Evolutionary conservation across 92 coral and sea anemone species (phyloP).

Genomic region (Bergia sp.): DNA sequence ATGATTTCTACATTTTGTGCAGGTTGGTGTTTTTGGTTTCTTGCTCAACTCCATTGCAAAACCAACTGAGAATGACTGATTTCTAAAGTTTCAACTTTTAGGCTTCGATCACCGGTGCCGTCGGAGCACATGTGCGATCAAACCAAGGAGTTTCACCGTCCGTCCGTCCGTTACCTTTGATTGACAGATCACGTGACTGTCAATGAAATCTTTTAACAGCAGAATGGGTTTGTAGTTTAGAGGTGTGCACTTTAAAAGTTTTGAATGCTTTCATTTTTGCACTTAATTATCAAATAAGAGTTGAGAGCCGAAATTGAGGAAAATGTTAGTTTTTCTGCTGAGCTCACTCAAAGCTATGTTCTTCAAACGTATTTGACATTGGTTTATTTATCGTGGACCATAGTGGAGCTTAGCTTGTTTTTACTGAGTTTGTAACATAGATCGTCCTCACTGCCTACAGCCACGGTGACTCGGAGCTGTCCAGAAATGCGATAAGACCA

Average conservation of each 20-base stretch:
- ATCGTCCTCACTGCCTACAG: no score
- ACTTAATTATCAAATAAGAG: no score
- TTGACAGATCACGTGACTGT: constrained; percentile 26
- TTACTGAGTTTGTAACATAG: no score
- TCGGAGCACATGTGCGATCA: constrained; percentile 6
- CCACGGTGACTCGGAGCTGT: no score
- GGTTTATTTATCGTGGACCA: no score
- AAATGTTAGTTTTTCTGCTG: not conserved
- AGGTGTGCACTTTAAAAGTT: no score
- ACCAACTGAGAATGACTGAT: not conserved
- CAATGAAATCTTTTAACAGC: not conserved
- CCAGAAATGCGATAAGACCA: no score
- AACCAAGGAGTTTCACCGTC: not conserved
- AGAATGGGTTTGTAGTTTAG: not conserved
- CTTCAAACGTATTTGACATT: no score
- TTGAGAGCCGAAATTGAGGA: not conserved
- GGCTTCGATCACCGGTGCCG: not conserved
- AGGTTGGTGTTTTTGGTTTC: constrained; percentile 46
- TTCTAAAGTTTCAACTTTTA: not conserved
- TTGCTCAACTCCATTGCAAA: not conserved
- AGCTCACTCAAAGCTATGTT: no score
- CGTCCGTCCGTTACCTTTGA: not conserved
- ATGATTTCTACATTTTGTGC: constrained; percentile 66
- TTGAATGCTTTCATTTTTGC: no score
- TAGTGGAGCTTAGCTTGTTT: no score